Conservation (phyloP, 2,113 vertebrate genomes). For the Recurvirostra avosetta region DNA sequence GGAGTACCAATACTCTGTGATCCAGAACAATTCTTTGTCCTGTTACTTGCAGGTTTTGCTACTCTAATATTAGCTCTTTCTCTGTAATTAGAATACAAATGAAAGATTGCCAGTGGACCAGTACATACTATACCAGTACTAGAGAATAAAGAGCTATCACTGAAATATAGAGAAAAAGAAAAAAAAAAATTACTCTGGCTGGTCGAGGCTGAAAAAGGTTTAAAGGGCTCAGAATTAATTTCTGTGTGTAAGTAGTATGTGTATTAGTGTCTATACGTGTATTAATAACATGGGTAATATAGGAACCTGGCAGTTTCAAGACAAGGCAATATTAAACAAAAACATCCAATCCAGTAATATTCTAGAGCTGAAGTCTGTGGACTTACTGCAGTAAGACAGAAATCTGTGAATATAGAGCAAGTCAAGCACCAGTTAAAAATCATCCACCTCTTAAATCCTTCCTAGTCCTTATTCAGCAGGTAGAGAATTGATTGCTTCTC, state of each 20-base stretch:
- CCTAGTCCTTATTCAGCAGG: constrained; percentile 34
- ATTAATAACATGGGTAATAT: background rate
- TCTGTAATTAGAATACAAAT: background rate
- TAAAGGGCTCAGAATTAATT: background rate
- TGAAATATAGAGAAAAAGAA: background rate
- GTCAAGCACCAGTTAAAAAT: background rate
- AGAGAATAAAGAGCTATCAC: background rate
- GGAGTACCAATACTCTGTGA: background rate
- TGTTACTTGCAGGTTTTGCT: background rate
- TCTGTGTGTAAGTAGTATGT: background rate
- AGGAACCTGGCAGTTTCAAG: background rate
- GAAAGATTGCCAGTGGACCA: background rate
- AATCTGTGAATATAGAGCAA: background rate
- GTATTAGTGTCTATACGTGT: background rate
- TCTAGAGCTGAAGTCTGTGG: background rate
- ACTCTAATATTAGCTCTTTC: background rate
- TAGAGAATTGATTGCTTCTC: constrained; percentile 35
- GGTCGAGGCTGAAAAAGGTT: background rate
- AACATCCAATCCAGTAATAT: background rate
- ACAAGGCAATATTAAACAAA: background rate
- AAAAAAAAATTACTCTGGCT: background rate
- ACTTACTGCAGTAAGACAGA: background rate
- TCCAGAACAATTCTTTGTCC: background rate
- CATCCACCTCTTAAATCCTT: background rate
- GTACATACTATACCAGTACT: background rate